phyloP scores from a whole-genome alignment of 64 coral and sea anemone genomes.

The Montipora cactus region DNA sequence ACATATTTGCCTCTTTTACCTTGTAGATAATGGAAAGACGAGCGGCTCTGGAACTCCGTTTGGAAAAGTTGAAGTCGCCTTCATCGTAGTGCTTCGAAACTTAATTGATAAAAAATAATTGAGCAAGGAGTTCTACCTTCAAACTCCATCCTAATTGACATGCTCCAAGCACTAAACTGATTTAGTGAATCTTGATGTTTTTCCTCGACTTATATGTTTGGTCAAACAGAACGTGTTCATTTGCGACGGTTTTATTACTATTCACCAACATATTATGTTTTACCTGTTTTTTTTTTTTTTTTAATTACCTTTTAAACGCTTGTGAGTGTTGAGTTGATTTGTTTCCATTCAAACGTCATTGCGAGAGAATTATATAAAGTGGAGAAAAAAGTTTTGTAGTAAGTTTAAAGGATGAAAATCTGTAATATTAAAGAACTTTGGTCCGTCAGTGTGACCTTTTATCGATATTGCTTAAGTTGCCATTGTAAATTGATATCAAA shows the following conservation, averaged over 20 bases:
- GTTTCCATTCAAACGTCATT: neutral
- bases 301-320: neutral
- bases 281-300: slow-evolving; percentile 13
- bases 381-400: neutral
- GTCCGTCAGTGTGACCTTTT: neutral
- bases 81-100: neutral
- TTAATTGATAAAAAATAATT: neutral
- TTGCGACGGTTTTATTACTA: neutral
- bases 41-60: slow-evolving; percentile 43
- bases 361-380: slow-evolving; percentile 12
- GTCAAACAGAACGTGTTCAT: neutral
- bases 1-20: neutral
- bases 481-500: neutral
- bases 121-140: neutral
- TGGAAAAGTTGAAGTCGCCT: slow-evolving; percentile 40
- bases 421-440: neutral
- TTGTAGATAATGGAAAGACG: slow-evolving; percentile 68
- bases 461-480: neutral
- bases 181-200: neutral
- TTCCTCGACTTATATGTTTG: neutral
- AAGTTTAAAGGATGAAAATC: neutral
- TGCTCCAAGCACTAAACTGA: neutral
- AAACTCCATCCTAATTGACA: neutral
- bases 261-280: neutral
- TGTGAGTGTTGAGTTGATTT: neutral